A percentile compares a stretch with the other conserved stretches of the same genome.
These are phyloP conservation scores for Bergia sp. DNA, from an alignment of 92 coral and sea anemone species.

Conservation along the genomic window DNA sequence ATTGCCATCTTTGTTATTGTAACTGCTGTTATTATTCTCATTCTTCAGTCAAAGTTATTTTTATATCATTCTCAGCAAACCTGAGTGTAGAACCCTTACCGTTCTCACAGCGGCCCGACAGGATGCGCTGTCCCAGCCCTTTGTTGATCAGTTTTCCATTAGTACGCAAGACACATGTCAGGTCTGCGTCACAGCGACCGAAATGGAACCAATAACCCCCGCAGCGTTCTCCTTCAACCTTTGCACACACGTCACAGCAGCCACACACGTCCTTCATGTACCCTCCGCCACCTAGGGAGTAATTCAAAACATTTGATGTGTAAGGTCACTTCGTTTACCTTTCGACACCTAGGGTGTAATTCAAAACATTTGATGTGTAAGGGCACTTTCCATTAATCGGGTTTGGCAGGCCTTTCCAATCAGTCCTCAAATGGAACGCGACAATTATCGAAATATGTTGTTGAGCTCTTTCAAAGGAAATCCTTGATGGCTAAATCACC, in stretches of 20 bases:
- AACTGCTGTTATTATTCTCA: not conserved
- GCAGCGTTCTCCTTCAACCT: constrained; percentile 57
- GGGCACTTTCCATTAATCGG: too few species aligned
- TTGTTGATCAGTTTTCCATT: constrained; percentile 35
- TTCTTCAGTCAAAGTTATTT: not conserved
- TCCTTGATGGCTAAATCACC: too few species aligned
- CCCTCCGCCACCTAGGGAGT: constrained; percentile 30
- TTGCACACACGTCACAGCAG: constrained; percentile 78
- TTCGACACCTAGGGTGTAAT: not conserved
- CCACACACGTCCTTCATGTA: constrained; percentile 59
- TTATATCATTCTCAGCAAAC: not conserved
- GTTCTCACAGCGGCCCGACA: constrained; percentile 61
- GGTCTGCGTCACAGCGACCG: constrained; percentile 63
- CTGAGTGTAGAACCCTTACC: constrained; percentile 37
- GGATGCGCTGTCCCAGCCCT: constrained; percentile 8
- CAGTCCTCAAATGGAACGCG: too few species aligned
- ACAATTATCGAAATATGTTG: too few species aligned
- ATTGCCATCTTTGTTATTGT: not conserved
- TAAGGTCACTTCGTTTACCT: constrained; percentile 19
- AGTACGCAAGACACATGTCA: constrained; percentile 61
- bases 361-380: not conserved
- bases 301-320: not conserved
- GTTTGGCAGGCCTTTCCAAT: too few species aligned
- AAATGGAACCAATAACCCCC: constrained; percentile 61
- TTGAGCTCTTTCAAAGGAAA: too few species aligned